Conservation (phyloP, 2,888 invertebrate species). For the Cotesia congregata region DNA sequence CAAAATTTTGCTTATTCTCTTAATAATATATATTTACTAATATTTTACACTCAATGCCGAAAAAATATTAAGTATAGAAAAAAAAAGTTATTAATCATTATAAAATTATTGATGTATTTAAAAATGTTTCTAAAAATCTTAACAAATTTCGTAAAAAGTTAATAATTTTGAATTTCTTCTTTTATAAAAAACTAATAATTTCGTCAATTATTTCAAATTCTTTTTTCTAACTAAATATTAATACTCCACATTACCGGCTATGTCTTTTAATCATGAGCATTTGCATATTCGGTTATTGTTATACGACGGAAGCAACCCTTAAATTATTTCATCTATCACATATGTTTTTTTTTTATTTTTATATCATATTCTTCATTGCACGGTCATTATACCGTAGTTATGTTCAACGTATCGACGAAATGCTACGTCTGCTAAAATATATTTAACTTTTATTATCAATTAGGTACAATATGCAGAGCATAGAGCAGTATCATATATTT, state of each 20-base stretch:
- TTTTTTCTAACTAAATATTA: background rate
- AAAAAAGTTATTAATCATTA: no score
- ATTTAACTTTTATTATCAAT: background rate
- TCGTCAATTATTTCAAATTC: background rate
- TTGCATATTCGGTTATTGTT: constrained; percentile 35
- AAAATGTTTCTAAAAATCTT: no score
- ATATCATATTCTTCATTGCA: background rate
- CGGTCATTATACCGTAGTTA: background rate
- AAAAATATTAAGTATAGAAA: no score
- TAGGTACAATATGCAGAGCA: background rate
- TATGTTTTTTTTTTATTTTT: constrained; percentile 27
- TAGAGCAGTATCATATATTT: background rate
- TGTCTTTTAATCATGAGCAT: constrained; percentile 27
- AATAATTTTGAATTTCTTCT: no score
- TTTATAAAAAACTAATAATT: no score
- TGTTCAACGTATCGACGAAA: background rate
- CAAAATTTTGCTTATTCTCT: no score
- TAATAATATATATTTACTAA: no score
- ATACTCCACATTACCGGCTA: background rate
- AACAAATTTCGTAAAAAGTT: no score
- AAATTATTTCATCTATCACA: constrained; percentile 37
- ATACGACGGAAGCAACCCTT: constrained; percentile 15
- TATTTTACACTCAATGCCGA: no score
- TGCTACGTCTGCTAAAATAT: background rate
- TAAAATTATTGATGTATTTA: no score